Base-by-base conservation (phyloP, 1,140 invertebrate genomes). In the Panagrolaimus sp. region DNA sequence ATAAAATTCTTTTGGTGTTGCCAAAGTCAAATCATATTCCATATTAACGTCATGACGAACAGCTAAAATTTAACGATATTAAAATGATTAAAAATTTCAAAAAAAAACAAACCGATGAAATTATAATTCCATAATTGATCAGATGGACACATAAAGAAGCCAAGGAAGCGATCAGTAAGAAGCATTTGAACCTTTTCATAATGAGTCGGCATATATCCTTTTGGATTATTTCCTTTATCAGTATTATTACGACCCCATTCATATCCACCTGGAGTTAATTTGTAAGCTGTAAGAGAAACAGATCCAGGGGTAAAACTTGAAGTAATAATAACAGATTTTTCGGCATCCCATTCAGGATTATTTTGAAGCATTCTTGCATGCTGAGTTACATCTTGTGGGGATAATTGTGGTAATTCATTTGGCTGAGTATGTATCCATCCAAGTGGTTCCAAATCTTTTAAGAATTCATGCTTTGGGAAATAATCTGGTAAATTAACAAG, bases 121-220 rank as follows among this genome's bases (percentile, higher is more conserved):
- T 98, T 98, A 82, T 96, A 99, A 86, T 99, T 99, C 96, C 96
- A 99, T 25, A 94, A 96, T 42, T 91, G 91, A 85, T 96, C 92
- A 31, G 89, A 87, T 0, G 96, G 96, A 53, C 96, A 92, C 96
- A 99, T 98, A 84, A 98, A 99, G 86, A 96, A 98, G 13, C 96
- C 96, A 7, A 97, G 88, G 86, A 99, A 99, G 72, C 94, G 87
- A 84, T 99, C 95, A 0, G 95, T 97, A 23, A 98, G 85, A 71
- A 99, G 84, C 95, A 99, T 98, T 85, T 98, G 95, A n/a, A 98
- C 95, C 78, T 93, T 91, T 80, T 98, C 95, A 78, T 98, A 99
- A 83, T 98, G 96, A 71, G 93, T 96, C 0, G 96, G 96, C 65
- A 98, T 85, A 82, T 98, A 98, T 31, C 96, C 96, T 84, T 98